phyloP scores from a whole-genome alignment of 2,113 vertebrate species.

The Salvelinus namaycush region DNA sequence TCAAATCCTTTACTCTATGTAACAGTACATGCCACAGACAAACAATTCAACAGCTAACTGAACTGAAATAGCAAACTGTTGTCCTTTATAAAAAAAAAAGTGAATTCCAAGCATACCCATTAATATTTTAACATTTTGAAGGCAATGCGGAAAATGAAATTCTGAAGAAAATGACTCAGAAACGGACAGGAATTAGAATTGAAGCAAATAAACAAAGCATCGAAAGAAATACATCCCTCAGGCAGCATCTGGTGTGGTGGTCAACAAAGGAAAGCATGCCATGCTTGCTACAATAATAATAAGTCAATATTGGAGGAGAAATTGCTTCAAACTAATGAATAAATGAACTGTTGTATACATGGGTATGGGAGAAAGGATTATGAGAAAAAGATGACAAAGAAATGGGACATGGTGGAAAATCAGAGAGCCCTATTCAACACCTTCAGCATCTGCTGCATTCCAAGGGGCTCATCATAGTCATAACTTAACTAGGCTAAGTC shows the following conservation, averaged over 20 bases:
- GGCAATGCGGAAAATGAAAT: conserved; percentile 30
- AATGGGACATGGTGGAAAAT: background rate
- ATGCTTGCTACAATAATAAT: conserved; percentile 27
- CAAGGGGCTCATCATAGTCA: background rate
- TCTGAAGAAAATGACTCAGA: conserved; percentile 30
- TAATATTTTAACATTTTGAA: conserved; percentile 44
- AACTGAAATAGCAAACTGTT: conserved; percentile 10
- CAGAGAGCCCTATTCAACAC: conserved; percentile 9
- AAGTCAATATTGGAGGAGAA: conserved; percentile 27
- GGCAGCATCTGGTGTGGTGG: conserved; percentile 40
- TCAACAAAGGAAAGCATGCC: conserved; percentile 38
- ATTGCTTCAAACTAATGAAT: conserved; percentile 26
- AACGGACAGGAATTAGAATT: conserved; percentile 30
- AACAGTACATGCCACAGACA: conserved; percentile 8
- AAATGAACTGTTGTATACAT: conserved; percentile 4
- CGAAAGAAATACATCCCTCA: conserved; percentile 23
- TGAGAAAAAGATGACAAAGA: conserved; percentile 3
- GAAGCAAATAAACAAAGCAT: conserved; percentile 33
- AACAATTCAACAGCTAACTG: conserved; percentile 6
- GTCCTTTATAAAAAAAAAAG: conserved; percentile 14
- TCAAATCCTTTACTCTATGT: background rate
- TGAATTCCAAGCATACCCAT: conserved; percentile 3
- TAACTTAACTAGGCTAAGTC: conserved; percentile 17
- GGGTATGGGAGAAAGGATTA: background rate
- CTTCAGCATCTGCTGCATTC: conserved; percentile 5